phyloP scores from a whole-genome alignment of 2,888 invertebrate genomes.

The Noctua pronuba region DNA sequence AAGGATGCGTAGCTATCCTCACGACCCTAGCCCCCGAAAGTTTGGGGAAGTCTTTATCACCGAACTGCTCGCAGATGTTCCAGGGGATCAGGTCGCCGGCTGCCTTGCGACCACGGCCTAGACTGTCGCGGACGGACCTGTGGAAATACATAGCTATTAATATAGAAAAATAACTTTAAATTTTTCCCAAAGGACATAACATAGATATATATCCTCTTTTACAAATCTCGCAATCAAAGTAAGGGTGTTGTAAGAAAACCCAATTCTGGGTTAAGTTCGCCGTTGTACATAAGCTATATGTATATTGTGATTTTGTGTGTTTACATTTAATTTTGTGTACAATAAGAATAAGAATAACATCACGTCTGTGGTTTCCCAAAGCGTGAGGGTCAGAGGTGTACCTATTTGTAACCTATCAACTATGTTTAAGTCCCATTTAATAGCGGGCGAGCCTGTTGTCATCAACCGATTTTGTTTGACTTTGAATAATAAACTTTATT shows the following conservation, averaged over 20 bases:
- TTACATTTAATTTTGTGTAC: too few relatives aligned
- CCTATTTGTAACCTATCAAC: neutral
- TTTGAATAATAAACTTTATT: neutral
- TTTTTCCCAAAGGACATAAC: neutral
- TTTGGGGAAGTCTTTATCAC: conserved; percentile 97
- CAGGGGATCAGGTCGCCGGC: conserved; percentile 99
- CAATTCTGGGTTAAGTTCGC: too few relatives aligned
- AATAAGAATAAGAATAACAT: too few relatives aligned
- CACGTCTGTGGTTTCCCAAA: neutral
- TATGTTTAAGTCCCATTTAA: neutral
- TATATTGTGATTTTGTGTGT: too few relatives aligned
- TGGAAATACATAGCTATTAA: neutral
- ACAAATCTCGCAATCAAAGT: too few relatives aligned
- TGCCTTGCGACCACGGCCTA: conserved; percentile 96
- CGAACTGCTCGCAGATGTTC: conserved; percentile 99
- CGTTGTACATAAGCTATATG: too few relatives aligned
- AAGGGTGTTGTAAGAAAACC: too few relatives aligned
- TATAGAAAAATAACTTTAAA: neutral
- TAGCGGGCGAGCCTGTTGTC: neutral
- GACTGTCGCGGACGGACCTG: conserved; percentile 93
- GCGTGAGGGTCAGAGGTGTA: neutral
- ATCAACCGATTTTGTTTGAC: neutral
- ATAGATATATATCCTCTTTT: too few relatives aligned
- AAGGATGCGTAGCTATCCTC: conserved; percentile 99
- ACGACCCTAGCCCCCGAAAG: conserved; percentile 97